Evolutionary conservation across 2,888 invertebrate species (phyloP), one percentile per base, ranked within the genome.

Genomic region (Cheilosia pagana): DNA sequence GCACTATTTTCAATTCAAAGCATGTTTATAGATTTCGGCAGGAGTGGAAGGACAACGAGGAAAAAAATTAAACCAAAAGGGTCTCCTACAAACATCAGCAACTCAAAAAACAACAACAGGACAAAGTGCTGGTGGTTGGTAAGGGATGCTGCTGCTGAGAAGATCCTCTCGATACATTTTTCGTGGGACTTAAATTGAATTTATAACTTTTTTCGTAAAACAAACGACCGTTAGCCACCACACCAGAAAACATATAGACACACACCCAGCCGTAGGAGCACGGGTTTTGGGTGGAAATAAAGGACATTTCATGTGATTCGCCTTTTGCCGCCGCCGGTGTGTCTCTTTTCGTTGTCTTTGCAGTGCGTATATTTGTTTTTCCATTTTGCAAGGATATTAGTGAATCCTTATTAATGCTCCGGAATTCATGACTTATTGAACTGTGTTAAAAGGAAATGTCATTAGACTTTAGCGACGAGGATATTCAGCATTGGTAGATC

Each of bases 121-220:
- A 67, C 60, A 55, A 67, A 45, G 23, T 5, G n/a, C n/a, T n/a
- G 43, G 39, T 28, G 48, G 48, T 28, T 23, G n/a, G 39, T 25
- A 21, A 35, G 59, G 48, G 68, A n/a, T 45, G 53, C 31, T 31
- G 50, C 75, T 23, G 52, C 76, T 25, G 67, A 70, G 70, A 72
- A 72, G 83, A 78, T 83, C 60, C 85, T 83, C 67, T 85, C 85
- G 67, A 85, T 85, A 85, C 86, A 86, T 83, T 87, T 81, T 81
- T 83, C 87, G 76, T 59, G 87, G 82, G 86, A 87, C 87, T 86
- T 81, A 87, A 87, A 87, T 87, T 87, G 87, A 87, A 87, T 87
- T 87, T 87, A 81, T 78, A 87, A 87, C 87, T 86, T 87, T 87
- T 63, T 81, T 74, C 63, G 50, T 62, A 85, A 85, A 85, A 75